phyloP scores from a whole-genome alignment of 2,888 invertebrate species.

The Epinotia ramella region DNA sequence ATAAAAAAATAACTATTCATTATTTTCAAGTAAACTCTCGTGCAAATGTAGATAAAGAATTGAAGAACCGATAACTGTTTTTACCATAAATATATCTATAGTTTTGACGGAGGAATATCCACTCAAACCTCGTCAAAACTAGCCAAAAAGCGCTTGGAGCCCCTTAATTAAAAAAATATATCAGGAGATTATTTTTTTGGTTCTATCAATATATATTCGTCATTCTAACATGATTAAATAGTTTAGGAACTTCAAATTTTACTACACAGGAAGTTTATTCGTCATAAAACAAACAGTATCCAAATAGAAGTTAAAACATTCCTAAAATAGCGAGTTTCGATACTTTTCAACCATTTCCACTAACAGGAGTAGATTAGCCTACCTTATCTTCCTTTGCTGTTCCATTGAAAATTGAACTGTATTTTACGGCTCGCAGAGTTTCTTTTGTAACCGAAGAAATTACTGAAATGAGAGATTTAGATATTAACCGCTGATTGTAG shows the following conservation, averaged over 20 bases:
- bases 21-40: too few relatives aligned
- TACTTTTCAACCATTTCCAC: conserved; percentile 19
- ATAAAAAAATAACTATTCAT: too few relatives aligned
- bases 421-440: background rate
- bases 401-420: conserved; percentile 13
- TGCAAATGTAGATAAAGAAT: too few relatives aligned
- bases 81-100: too few relatives aligned
- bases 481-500: background rate
- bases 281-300: conserved; percentile 37
- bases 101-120: too few relatives aligned
- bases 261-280: conserved; percentile 38
- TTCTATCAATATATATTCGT: background rate
- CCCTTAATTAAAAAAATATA: too few relatives aligned
- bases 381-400: background rate
- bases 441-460: background rate
- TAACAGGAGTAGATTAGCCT: background rate
- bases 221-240: conserved; percentile 11
- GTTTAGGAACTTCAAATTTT: background rate
- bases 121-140: too few relatives aligned
- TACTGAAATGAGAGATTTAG: background rate
- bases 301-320: conserved; percentile 20
- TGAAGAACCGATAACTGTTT: too few relatives aligned
- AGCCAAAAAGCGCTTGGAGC: too few relatives aligned
- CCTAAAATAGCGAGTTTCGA: conserved; percentile 32
- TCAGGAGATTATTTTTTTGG: too few relatives aligned